Conservation (phyloP, 2,888 invertebrate genomes). For the Glyphotaelius pellucidus region DNA sequence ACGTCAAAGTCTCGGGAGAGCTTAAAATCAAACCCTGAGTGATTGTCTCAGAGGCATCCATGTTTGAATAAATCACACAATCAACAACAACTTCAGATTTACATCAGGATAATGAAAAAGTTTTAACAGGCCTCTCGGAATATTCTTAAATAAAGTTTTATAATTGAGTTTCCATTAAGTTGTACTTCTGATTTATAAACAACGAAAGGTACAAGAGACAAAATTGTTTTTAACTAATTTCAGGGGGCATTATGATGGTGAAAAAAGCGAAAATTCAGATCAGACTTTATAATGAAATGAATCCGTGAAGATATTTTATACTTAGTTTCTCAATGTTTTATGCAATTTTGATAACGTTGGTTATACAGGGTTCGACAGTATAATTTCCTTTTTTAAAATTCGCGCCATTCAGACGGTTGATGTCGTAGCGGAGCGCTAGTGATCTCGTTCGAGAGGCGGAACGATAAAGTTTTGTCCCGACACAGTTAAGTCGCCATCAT, state of each 20-base stretch:
- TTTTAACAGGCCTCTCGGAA: constrained; percentile 56
- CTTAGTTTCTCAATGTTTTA: background rate
- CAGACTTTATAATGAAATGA: background rate
- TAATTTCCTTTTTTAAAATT: too few relatives aligned
- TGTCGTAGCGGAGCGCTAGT: too few relatives aligned
- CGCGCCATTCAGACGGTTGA: too few relatives aligned
- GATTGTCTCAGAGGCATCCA: constrained; percentile 38
- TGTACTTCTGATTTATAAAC: constrained; percentile 14
- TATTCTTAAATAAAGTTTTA: constrained; percentile 52
- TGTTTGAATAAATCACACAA: constrained; percentile 51
- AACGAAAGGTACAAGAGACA: constrained; percentile 2
- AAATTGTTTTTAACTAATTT: background rate
- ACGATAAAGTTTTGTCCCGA: too few relatives aligned
- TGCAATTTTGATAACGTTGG: background rate
- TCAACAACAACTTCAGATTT: constrained; percentile 63
- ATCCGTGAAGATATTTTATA: background rate
- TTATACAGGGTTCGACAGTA: too few relatives aligned
- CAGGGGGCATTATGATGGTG: background rate
- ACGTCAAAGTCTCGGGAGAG: background rate
- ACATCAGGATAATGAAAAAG: constrained; percentile 65
- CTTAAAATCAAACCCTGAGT: constrained; percentile 8
- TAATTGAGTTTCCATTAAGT: constrained; percentile 50
- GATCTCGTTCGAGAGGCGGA: too few relatives aligned
- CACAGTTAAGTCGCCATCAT: too few relatives aligned
- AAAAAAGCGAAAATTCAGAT: background rate